Percentiles rank a stretch among this genome's conserved stretches.
Evolutionary conservation across 2,113 vertebrate species (phyloP).

Genomic region (Ovis canadensis): DNA sequence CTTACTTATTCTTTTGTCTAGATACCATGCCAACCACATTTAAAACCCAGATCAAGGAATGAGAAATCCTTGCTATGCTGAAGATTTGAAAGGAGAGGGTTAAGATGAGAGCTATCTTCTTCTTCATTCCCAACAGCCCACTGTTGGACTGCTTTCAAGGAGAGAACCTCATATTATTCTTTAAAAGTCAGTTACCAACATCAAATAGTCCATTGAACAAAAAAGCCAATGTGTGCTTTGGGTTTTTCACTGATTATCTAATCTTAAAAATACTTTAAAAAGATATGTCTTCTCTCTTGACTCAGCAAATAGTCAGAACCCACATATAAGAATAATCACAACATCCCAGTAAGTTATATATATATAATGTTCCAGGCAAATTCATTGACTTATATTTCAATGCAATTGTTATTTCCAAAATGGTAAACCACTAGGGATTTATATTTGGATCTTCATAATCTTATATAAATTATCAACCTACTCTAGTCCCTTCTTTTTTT

Average conservation of each 20-base stretch:
- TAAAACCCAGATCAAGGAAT: neutral
- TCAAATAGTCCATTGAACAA: neutral
- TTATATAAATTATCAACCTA: conserved; percentile 12
- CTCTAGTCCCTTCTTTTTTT: neutral
- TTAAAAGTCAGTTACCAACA: neutral
- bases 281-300: neutral
- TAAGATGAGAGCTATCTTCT: neutral
- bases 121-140: neutral
- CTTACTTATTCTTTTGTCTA: neutral
- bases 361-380: neutral
- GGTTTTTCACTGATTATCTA: neutral
- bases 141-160: neutral
- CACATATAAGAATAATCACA: neutral
- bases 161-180: neutral
- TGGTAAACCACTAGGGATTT: conserved; percentile 22
- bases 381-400: neutral
- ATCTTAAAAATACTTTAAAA: neutral
- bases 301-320: neutral
- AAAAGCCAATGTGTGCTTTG: neutral
- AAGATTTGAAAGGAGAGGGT: neutral
- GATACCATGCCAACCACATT: neutral
- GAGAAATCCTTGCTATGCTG: neutral
- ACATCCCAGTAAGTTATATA: neutral
- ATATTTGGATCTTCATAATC: conserved; percentile 25
- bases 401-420: conserved; percentile 16